Conservation (phyloP, 2,888 invertebrate species). For the Pheosia tremula region DNA sequence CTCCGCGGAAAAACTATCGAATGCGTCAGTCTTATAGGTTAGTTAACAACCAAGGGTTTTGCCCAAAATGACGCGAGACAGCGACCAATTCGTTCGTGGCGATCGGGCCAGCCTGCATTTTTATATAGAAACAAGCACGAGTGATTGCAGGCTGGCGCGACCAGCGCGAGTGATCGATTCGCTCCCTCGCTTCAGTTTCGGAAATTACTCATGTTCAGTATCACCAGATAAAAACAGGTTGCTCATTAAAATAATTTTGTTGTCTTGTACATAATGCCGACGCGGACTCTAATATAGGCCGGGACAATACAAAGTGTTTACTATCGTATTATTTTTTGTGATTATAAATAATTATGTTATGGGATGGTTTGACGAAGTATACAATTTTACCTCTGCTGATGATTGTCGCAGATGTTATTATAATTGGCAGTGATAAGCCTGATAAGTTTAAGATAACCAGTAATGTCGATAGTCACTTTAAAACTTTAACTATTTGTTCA, state of each 20-base stretch:
- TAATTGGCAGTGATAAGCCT: not conserved
- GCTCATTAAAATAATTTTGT: not conserved
- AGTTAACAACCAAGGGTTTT: conserved; percentile 42
- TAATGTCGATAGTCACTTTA: not conserved
- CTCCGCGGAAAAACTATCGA: conserved; percentile 99
- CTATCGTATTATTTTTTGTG: too few relatives aligned
- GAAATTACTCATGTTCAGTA: not conserved
- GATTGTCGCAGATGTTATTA: too few relatives aligned
- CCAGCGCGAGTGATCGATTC: not conserved
- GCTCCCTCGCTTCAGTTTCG: not conserved
- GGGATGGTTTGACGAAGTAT: too few relatives aligned
- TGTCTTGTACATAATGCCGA: conserved; percentile 5
- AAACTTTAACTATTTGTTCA: conserved; percentile 28
- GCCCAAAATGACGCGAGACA: not conserved
- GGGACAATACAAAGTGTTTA: not conserved
- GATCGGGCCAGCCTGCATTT: not conserved
- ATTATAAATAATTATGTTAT: too few relatives aligned
- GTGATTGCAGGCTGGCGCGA: not conserved
- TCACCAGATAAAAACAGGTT: not conserved
- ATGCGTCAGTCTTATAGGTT: conserved; percentile 98
- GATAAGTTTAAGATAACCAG: not conserved
- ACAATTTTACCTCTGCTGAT: too few relatives aligned
- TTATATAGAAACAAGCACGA: not conserved
- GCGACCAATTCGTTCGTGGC: not conserved
- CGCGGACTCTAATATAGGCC: not conserved